Evolutionary conservation across 1,140 invertebrate species (phyloP).

Genomic region (Bombus confusus): DNA sequence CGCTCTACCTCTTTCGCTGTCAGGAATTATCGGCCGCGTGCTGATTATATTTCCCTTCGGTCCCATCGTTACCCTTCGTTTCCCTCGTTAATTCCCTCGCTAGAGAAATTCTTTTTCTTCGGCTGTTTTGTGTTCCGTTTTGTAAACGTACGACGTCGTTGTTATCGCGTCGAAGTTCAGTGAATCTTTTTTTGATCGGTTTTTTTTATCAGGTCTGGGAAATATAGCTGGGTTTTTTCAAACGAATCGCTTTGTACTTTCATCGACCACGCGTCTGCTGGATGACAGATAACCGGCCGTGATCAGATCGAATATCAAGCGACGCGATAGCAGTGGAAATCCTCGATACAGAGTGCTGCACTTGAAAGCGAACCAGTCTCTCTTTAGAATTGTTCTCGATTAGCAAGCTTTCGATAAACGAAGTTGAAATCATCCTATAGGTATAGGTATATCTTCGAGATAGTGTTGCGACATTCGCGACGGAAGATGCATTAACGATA

Average conservation of each 20-base stretch:
- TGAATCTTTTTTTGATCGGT: background rate
- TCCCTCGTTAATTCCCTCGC: background rate
- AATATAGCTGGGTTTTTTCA: background rate
- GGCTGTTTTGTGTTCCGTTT: too few relatives aligned
- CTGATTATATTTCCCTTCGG: conserved; percentile 60
- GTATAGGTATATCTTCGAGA: background rate
- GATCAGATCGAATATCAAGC: conserved; percentile 25
- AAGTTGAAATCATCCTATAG: background rate
- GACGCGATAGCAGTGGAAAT: background rate
- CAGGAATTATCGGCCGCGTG: conserved; percentile 62
- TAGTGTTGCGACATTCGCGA: background rate
- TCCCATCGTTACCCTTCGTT: conserved; percentile 30
- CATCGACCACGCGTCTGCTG: conserved; percentile 25
- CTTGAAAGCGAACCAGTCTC: conserved; percentile 1
- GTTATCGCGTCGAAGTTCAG: background rate
- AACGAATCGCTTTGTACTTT: conserved; percentile 12
- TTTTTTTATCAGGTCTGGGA: background rate
- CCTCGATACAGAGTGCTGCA: conserved; percentile 9
- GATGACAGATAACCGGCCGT: conserved; percentile 37
- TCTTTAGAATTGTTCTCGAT: conserved; percentile 7
- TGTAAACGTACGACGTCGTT: background rate
- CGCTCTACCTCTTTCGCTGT: conserved; percentile 35
- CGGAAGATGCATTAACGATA: background rate
- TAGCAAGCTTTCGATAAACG: background rate
- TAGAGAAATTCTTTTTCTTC: background rate